Evolutionary conservation across 2,113 vertebrate genomes (phyloP).

Genomic region (Grus americana): DNA sequence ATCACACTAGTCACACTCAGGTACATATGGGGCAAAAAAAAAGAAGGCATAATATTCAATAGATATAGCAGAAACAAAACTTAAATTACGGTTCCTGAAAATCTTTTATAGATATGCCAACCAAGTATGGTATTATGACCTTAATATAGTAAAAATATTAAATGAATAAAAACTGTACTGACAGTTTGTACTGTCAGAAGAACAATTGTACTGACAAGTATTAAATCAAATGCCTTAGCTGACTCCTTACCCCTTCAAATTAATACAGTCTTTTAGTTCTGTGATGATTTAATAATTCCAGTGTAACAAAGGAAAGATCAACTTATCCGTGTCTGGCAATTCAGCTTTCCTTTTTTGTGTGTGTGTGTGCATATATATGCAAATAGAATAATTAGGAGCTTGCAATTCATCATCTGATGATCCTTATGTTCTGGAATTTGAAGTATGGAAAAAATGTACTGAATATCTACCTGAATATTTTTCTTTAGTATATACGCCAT

Average conservation of each 20-base stretch:
- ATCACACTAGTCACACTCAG: not conserved
- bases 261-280: not conserved
- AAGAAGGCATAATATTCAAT: not conserved
- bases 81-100: not conserved
- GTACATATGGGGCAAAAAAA: not conserved
- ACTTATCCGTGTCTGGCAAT: not conserved
- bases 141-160: not conserved
- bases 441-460: not conserved
- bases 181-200: not conserved
- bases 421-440: not conserved
- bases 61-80: not conserved
- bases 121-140: not conserved
- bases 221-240: not conserved
- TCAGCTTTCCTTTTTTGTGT: not conserved
- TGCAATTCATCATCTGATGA: not conserved
- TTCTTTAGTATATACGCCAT: not conserved
- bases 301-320: not conserved
- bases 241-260: not conserved
- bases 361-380: accelerated
- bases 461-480: not conserved
- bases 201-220: not conserved
- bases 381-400: not conserved
- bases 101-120: not conserved
- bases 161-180: not conserved
- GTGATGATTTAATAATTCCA: not conserved